Base-by-base conservation (phyloP, 2,797 vertebrate species). In the Anabacerthia variegaticeps region DNA sequence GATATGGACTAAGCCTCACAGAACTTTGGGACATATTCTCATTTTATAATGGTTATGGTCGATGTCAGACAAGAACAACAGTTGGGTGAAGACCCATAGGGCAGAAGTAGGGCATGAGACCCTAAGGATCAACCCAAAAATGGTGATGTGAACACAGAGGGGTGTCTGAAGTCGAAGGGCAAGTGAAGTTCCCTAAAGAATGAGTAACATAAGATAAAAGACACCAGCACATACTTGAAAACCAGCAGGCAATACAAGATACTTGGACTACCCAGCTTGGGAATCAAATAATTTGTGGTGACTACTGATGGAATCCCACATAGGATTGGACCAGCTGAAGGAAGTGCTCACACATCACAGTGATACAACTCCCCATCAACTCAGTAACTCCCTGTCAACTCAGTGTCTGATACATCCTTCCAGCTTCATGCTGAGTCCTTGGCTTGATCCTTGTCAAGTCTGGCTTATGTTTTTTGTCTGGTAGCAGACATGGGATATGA, bases 21-120 rank as follows among this genome's bases (percentile, higher is more conserved):
- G 27, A 0, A 0, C 15, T 52, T 43, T 32, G 51, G 15, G 9
- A 68, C 23, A 43, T 3, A 8, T 24, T 13, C 2, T 12, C 1
- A 4, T 51, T 51, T 79, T 22, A 69, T 15, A 26, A 24, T 9
- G 18, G 15, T 56, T 26, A 46, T 12, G 72, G 63, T 9, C 0
- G 0, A 39, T 41, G 2, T 19, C 9, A 58, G 51, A 37, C 26
- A 85, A 58, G 37, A 85, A 20, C 0, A 2, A 32, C 5, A 84
- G 20, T 27, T 59, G 17, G 8, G 27, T 75, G 69, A 87, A 87
- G 58, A 65, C 4, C 20, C 7, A 24, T 11, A 19, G 9, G 4
- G 8, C 22, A 87, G 66, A 68, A 39, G 22, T 52, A 88, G 12
- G 7, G 51, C 74, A 3, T 5, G 19, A 49, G 15, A 79, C 16